These are phyloP conservation scores for Eurypyga helias DNA, from an alignment of 2,113 vertebrate genomes.

Conservation along the genomic window DNA sequence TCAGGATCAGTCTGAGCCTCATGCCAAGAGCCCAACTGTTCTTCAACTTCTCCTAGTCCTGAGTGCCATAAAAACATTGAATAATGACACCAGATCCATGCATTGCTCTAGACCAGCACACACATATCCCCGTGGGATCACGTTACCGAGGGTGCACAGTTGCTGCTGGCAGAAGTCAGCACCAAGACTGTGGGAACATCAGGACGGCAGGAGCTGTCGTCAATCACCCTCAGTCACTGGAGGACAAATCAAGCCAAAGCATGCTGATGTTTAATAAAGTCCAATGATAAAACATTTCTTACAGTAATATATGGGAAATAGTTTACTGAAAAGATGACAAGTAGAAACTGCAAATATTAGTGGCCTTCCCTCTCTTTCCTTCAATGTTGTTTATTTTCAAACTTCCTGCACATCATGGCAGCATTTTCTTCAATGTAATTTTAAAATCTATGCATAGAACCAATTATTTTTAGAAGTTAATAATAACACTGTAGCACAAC, in stretches of 20 bases:
- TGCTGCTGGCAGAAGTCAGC: not conserved
- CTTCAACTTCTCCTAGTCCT: not conserved
- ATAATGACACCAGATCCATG: accelerated
- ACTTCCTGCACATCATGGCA: not conserved
- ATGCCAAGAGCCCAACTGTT: not conserved
- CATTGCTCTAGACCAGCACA: too few relatives aligned
- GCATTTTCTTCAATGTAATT: not conserved
- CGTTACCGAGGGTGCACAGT: accelerated
- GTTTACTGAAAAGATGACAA: not conserved
- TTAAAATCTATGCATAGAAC: not conserved
- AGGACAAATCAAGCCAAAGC: not conserved
- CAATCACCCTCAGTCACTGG: accelerated
- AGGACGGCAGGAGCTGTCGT: not conserved
- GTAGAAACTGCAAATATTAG: not conserved
- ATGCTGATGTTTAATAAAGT: not conserved
- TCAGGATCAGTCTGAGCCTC: not conserved
- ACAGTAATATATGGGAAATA: not conserved
- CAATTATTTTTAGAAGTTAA: conserved; percentile 68
- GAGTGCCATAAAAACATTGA: not conserved
- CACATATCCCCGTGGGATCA: not conserved
- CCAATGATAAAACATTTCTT: not conserved
- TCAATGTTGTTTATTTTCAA: not conserved
- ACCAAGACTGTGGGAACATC: not conserved
- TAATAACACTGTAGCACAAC: conserved; percentile 50
- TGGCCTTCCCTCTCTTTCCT: not conserved